A percentile compares a stretch with the other conserved stretches of the same genome.
phyloP scores from a whole-genome alignment of 2,888 invertebrate genomes.

The Hesperia comma region DNA sequence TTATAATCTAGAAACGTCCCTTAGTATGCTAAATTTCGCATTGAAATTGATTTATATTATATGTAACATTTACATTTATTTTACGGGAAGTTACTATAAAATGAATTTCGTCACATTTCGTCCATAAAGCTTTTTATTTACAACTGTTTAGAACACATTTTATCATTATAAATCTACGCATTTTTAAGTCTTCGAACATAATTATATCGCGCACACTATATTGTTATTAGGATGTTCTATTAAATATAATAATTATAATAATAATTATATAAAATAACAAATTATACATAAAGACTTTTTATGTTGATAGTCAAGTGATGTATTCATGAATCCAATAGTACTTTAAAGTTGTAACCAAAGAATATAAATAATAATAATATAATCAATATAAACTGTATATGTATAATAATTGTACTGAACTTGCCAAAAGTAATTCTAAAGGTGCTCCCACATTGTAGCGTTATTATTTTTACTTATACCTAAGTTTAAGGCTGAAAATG shows the following conservation, averaged over 20 bases:
- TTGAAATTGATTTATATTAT: background rate
- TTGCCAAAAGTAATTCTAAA: slow-evolving; percentile 30
- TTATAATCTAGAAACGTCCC: background rate
- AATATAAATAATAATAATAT: slow-evolving; percentile 25
- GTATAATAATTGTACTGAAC: slow-evolving; percentile 21
- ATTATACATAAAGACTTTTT: slow-evolving; percentile 34
- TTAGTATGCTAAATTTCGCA: background rate
- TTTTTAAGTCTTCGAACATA: slow-evolving; percentile 28
- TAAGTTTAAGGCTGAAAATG: too few species aligned
- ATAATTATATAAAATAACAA: slow-evolving; percentile 13
- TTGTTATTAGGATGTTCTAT: slow-evolving; percentile 42
- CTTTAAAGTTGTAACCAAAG: slow-evolving; percentile 38
- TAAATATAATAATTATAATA: slow-evolving; percentile 18
- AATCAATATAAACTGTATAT: slow-evolving; percentile 19
- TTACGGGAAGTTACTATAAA: slow-evolving; percentile 32
- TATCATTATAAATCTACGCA: slow-evolving; percentile 26
- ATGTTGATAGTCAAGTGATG: slow-evolving; percentile 29
- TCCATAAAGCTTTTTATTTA: slow-evolving; percentile 46
- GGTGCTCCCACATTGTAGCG: slow-evolving; percentile 30
- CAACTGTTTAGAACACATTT: slow-evolving; percentile 35
- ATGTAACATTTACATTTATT: slow-evolving; percentile 11
- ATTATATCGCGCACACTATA: slow-evolving; percentile 39
- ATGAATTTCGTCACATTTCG: slow-evolving; percentile 40
- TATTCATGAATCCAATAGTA: slow-evolving; percentile 23
- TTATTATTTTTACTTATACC: background rate